Evolutionary conservation across 35 echinoderm and acorn worm genomes (phyloP).

Genomic region (Antedon bifida): DNA sequence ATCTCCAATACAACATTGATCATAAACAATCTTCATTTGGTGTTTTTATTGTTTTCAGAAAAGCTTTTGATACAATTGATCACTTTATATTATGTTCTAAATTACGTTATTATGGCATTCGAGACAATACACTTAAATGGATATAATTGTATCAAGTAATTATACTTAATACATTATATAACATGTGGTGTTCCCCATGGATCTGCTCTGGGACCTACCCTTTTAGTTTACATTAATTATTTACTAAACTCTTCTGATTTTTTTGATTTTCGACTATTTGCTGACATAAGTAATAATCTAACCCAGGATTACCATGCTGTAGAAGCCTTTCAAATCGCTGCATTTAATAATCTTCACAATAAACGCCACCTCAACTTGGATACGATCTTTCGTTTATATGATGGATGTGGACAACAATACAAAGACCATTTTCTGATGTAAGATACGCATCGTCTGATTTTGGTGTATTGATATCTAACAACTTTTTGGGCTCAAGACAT

Average conservation of each 20-base stretch:
- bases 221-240: slow-evolving; percentile 6
- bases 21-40: neutral
- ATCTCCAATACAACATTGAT: neutral
- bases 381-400: no score
- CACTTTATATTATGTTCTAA: no score
- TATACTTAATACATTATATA: neutral
- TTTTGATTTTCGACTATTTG: slow-evolving; percentile 7
- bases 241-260: neutral
- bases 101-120: neutral
- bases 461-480: no score
- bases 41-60: neutral
- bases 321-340: no score
- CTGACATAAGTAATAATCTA: neutral
- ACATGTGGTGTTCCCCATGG: neutral
- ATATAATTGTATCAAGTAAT: neutral
- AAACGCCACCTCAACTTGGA: no score
- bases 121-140: neutral
- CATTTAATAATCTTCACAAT: no score
- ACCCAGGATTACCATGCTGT: no score
- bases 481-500: no score
- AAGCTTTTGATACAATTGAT: slow-evolving; percentile 4
- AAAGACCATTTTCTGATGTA: no score
- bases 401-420: no score
- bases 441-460: no score
- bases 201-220: neutral